A percentile compares a stretch with the other conserved stretches of the same genome.
Conservation (phyloP, 2,888 invertebrate species). For the Tenthredo amoena region DNA sequence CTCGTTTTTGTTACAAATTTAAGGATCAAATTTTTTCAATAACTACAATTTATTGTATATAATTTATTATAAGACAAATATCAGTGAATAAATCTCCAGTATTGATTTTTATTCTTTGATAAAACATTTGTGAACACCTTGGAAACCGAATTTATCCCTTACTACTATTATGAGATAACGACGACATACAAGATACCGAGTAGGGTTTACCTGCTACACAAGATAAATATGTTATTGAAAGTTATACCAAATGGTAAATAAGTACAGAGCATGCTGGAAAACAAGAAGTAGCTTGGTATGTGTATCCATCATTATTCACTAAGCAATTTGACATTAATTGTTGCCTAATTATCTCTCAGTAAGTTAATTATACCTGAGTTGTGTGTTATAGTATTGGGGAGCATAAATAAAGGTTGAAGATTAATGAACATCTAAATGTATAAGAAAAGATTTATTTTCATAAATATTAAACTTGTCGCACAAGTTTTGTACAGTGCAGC, state of each 20-base stretch:
- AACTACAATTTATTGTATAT: slow-evolving; percentile 51
- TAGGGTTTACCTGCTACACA: not conserved
- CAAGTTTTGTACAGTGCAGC: not conserved
- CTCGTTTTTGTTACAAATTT: slow-evolving; percentile 46
- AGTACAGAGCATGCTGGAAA: not conserved
- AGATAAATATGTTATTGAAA: not conserved
- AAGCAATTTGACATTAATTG: not conserved
- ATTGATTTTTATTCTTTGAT: slow-evolving; percentile 40
- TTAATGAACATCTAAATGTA: not conserved
- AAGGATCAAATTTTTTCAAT: slow-evolving; percentile 47
- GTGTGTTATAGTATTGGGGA: not conserved
- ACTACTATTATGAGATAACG: not conserved
- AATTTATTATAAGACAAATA: slow-evolving; percentile 49
- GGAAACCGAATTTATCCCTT: not conserved
- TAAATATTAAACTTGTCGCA: not conserved
- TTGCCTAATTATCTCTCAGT: not conserved
- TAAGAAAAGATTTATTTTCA: slow-evolving; percentile 11
- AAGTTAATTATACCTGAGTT: not conserved
- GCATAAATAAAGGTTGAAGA: not conserved
- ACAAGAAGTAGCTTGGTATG: not conserved
- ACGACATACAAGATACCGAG: not conserved
- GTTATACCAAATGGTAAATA: not conserved
- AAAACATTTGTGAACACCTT: not conserved
- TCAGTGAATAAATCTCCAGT: slow-evolving; percentile 48
- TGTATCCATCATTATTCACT: not conserved